Base-by-base conservation (phyloP, 2,888 invertebrate genomes). In the Smittia aterrima region DNA sequence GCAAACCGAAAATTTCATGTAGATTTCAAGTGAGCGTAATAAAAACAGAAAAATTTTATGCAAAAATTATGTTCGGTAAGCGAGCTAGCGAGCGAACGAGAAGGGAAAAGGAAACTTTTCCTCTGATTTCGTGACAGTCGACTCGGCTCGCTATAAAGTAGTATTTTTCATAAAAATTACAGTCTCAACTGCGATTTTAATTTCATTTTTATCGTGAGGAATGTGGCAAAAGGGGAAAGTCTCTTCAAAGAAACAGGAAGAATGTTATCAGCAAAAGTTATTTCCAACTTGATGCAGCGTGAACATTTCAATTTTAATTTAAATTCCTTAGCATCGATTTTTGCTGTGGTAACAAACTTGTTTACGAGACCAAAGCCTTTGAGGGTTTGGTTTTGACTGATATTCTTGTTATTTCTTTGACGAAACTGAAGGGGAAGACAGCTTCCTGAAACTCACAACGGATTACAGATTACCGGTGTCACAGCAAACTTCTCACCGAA, bases 271-370 rank as follows among this genome's bases (percentile, higher is more conserved):
- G 47, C 58, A 47, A 68, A 24, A 41, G 68, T 41, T 41, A n/a
- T n/a, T 24, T 66, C 25, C 68, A 16, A 68, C 22, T 47, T 22
- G 25, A 68, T 68, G 68, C 47, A 68, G 68, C 47, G 47, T 2
- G 18, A 68, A 67, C 66, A 24, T 68, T 68, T 68, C 68, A 47
- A 68, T 68, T 41, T 68, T 41, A 58, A 58, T 58, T 58, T 58
- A 58, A 58, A 58, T 22, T 58, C 58, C 9, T 18, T 58, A 18
- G 18, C 18, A 58, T 22, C 58, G 58, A 58, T 58, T 58, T 58
- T 47, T 11, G 11, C 38, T 38, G n/a, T n/a, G n/a, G n/a, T n/a
- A n/a, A n/a, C n/a, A n/a, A n/a, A n/a, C n/a, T n/a, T n/a, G n/a
- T n/a, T n/a, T n/a, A n/a, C n/a, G n/a, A n/a, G n/a, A n/a, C n/a